Evolutionary conservation across 2,113 vertebrate genomes (phyloP).

Genomic region (Nannospalax galili): DNA sequence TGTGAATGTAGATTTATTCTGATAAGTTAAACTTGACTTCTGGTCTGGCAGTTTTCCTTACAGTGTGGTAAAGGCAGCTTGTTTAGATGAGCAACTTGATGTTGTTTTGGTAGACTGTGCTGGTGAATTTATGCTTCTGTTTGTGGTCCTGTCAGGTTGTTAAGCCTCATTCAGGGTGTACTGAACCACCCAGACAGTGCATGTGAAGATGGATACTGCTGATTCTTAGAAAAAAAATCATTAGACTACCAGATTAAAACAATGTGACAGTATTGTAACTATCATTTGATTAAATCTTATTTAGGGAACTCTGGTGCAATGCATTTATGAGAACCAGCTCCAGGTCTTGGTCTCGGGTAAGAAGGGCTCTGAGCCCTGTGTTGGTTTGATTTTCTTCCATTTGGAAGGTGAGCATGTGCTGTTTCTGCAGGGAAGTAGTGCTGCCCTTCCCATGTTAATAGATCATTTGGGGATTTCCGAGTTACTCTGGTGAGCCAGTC

Average conservation of each 20-base stretch:
- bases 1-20: background rate
- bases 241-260: conserved; percentile 45
- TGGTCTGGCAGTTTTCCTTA: background rate
- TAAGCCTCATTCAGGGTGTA: background rate
- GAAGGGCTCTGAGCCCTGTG: background rate
- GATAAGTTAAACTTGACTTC: background rate
- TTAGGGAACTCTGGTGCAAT: conserved; percentile 56
- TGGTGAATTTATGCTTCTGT: conserved; percentile 25
- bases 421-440: conserved; percentile 32
- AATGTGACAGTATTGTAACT: background rate
- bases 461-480: background rate
- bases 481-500: background rate
- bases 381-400: background rate
- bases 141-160: conserved; percentile 52
- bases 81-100: background rate
- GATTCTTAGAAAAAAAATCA: conserved; percentile 59
- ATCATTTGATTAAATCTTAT: conserved; percentile 53
- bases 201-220: background rate
- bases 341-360: background rate
- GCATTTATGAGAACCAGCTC: conserved; percentile 52
- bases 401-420: background rate
- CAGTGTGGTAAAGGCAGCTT: background rate
- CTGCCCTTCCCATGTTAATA: background rate
- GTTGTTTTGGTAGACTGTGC: background rate
- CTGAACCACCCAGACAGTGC: conserved; percentile 4